Conservation (phyloP, 2,113 vertebrate species). For the Petrocephalus microphthalmus region DNA sequence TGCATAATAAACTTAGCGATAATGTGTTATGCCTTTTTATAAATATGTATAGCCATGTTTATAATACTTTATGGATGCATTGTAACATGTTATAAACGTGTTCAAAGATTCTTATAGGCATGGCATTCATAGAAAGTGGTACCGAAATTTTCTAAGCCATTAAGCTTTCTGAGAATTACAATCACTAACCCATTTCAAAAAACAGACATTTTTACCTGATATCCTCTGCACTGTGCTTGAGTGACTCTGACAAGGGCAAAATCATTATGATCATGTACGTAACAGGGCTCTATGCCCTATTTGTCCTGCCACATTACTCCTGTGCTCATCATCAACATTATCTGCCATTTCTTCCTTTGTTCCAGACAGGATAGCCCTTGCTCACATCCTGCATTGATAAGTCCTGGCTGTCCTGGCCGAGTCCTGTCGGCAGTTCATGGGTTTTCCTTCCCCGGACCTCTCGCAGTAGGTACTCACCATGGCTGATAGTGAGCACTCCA, state of each 20-base stretch:
- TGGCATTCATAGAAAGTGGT: too few species aligned
- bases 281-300: neutral
- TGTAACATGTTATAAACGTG: too few species aligned
- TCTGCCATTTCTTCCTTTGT: neutral
- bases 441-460: neutral
- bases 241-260: neutral
- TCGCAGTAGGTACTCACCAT: neutral
- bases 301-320: neutral
- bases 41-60: too few species aligned
- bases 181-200: neutral
- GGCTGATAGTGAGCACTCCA: neutral
- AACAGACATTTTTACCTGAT: neutral
- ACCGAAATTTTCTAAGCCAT: too few species aligned
- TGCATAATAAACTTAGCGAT: too few species aligned
- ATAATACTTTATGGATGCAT: too few species aligned
- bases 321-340: neutral
- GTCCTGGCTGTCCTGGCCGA: neutral
- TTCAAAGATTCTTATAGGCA: too few species aligned
- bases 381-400: neutral
- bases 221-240: neutral
- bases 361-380: neutral
- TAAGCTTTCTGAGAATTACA: too few species aligned
- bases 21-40: too few species aligned
- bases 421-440: neutral
- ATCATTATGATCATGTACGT: neutral